Evolutionary conservation across 2,888 invertebrate genomes (phyloP).

Genomic region (Balanococcus diminutus): DNA sequence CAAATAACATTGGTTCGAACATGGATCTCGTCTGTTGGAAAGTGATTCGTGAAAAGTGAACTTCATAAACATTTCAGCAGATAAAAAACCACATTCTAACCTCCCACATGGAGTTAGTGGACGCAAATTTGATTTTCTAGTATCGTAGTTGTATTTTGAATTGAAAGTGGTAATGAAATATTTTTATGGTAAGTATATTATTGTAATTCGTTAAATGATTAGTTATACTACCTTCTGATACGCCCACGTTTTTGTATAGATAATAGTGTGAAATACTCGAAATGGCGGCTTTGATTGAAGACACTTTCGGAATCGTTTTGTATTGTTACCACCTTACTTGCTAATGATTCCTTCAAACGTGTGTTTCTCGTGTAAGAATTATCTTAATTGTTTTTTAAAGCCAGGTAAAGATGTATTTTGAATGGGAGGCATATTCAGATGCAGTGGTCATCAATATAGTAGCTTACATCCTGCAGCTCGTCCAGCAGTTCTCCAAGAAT

Average conservation of each 20-base stretch:
- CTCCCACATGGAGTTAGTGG: background rate
- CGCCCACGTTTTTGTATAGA: slow-evolving; percentile 3
- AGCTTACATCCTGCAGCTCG: background rate
- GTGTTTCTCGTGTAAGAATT: slow-evolving; percentile 4
- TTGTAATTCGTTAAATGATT: slow-evolving; percentile 35
- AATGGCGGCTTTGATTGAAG: slow-evolving; percentile 42
- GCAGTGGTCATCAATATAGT: background rate
- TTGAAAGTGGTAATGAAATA: background rate
- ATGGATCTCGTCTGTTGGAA: background rate
- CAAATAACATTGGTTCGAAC: background rate
- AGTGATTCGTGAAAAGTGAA: background rate
- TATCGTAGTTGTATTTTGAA: background rate
- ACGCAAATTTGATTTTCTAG: slow-evolving; percentile 16
- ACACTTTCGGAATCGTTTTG: slow-evolving; percentile 19
- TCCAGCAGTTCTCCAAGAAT: background rate
- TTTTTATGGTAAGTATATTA: slow-evolving; percentile 29
- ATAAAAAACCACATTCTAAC: background rate
- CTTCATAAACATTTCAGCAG: background rate
- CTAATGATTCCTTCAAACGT: slow-evolving; percentile 18
- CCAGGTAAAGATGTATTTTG: background rate
- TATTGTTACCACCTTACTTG: slow-evolving; percentile 12
- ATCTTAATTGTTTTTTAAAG: slow-evolving; percentile 35
- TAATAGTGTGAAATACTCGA: slow-evolving; percentile 35
- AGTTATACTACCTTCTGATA: slow-evolving; percentile 11
- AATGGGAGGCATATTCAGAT: background rate